A percentile compares a stretch with the other conserved stretches of the same genome.
Evolutionary conservation across 2,888 invertebrate genomes (phyloP).

Genomic region (Lasioglossum morio): DNA sequence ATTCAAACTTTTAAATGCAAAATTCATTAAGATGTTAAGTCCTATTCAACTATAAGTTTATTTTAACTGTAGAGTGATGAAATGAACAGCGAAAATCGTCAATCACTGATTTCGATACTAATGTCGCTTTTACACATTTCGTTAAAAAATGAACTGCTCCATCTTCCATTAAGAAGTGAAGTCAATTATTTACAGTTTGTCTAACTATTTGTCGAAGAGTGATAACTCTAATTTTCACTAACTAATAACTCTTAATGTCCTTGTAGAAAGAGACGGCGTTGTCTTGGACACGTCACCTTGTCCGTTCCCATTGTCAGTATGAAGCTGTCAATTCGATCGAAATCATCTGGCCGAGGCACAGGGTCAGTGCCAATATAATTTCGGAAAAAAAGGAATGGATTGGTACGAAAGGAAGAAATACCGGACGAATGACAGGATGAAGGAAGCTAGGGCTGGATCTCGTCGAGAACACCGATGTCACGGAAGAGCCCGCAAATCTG

Average conservation of each 20-base stretch:
- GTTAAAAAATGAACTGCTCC: no score
- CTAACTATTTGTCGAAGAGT: no score
- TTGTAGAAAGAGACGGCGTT: background rate
- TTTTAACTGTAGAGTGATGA: no score
- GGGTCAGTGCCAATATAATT: background rate
- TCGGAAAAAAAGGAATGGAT: background rate
- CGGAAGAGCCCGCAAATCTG: constrained; percentile 53
- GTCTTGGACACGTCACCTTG: background rate
- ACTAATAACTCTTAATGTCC: background rate
- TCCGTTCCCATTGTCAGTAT: background rate
- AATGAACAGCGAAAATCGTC: background rate
- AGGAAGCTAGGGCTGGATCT: constrained; percentile 19
- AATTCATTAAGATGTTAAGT: background rate
- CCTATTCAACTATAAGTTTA: no score
- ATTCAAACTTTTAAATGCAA: background rate
- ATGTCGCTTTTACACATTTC: no score
- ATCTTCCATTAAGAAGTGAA: no score
- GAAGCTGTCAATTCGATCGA: background rate
- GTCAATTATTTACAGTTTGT: no score
- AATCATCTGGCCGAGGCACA: background rate
- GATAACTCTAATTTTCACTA: no score
- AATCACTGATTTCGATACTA: no score
- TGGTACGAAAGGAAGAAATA: background rate
- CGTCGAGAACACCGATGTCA: constrained; percentile 31
- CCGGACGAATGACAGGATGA: background rate